These are phyloP conservation scores for Synergus japonicus DNA, from an alignment of 2,888 invertebrate genomes.

Conservation along the genomic window DNA sequence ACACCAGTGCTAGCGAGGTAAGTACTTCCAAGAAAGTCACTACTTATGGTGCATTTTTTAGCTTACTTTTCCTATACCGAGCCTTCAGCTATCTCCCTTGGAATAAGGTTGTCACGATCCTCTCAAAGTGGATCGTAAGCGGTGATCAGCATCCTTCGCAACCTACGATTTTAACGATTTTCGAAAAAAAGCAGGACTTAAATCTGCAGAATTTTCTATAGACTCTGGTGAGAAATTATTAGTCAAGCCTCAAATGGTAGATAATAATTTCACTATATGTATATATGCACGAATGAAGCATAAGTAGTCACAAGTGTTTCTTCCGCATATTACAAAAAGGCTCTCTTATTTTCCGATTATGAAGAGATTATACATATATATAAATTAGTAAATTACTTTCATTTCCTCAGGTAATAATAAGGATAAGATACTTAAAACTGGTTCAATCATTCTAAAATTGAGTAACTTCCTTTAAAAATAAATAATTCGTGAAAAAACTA, in stretches of 20 bases:
- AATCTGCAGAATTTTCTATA: background rate
- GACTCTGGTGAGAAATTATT: background rate
- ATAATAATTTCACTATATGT: background rate
- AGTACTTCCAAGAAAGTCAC: slow-evolving; percentile 55
- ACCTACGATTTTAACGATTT: slow-evolving; percentile 4
- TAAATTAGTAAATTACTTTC: background rate
- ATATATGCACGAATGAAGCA: background rate
- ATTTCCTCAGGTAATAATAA: background rate
- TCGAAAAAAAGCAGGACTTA: background rate
- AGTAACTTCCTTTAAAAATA: background rate
- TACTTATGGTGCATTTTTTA: slow-evolving; percentile 6
- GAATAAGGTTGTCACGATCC: slow-evolving; percentile 35
- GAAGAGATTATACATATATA: background rate
- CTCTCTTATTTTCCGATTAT: background rate
- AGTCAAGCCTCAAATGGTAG: background rate
- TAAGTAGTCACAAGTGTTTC: background rate
- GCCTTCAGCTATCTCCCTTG: background rate
- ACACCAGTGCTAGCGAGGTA: slow-evolving; percentile 73
- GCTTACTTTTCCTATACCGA: slow-evolving; percentile 6
- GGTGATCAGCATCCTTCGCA: slow-evolving; percentile 9
- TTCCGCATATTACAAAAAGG: background rate
- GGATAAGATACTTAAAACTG: background rate
- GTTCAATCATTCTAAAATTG: background rate
- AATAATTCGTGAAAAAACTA: no score
- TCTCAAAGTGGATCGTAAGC: slow-evolving; percentile 12